These are phyloP conservation scores for Drosophila kambysellisi DNA, from an alignment of 2,888 invertebrate genomes.

Conservation along the genomic window DNA sequence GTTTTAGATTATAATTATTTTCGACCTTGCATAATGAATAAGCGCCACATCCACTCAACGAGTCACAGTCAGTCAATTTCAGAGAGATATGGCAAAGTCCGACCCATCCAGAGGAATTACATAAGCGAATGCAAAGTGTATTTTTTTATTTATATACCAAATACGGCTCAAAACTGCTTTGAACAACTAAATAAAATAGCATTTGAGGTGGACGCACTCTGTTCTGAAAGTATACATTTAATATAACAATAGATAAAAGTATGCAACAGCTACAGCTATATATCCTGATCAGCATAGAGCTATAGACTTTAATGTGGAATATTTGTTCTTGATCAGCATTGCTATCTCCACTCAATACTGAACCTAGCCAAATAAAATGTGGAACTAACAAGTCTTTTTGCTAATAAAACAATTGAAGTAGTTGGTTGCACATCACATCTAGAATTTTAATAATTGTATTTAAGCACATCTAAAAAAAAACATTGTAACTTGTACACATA, in stretches of 20 bases:
- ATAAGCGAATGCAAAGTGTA: constrained; percentile 17
- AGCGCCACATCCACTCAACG: constrained; percentile 29
- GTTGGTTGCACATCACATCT: constrained; percentile 58
- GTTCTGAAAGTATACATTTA: not conserved
- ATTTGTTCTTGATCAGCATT: too few relatives aligned
- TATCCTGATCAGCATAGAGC: not conserved
- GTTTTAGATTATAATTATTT: constrained; percentile 51
- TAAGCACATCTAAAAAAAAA: constrained; percentile 61
- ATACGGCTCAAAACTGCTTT: not conserved
- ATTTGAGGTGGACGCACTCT: not conserved
- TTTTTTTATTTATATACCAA: not conserved
- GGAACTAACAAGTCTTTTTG: not conserved
- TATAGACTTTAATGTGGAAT: too few relatives aligned
- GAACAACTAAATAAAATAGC: not conserved
- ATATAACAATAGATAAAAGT: not conserved
- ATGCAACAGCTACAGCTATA: not conserved
- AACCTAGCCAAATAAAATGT: not conserved
- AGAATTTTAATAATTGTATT: constrained; percentile 65
- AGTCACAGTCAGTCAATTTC: not conserved
- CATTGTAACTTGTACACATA: constrained; percentile 33
- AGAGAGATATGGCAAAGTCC: constrained; percentile 32
- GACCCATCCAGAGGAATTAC: constrained; percentile 14
- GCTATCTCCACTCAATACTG: too few relatives aligned
- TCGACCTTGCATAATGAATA: constrained; percentile 28
- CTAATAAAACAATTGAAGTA: not conserved